A percentile compares a stretch with the other conserved stretches of the same genome.
Evolutionary conservation across 2,113 vertebrate species (phyloP).

Genomic region (Sylvia atricapilla): DNA sequence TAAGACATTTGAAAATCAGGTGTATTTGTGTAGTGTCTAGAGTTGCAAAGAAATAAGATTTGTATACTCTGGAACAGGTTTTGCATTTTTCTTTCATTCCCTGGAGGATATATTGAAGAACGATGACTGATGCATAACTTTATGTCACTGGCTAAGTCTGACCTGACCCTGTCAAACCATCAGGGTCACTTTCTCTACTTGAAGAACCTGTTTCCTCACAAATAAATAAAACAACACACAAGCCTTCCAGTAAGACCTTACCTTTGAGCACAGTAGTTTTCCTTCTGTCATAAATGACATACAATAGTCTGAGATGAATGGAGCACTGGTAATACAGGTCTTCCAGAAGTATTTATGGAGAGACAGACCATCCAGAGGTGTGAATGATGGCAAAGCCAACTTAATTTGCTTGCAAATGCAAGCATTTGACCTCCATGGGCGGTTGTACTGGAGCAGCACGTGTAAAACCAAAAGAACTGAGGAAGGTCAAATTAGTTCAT

Average conservation of each 20-base stretch:
- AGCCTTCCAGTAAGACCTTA: not conserved
- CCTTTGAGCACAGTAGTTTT: not conserved
- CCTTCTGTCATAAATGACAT: not conserved
- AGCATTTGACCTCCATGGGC: not conserved
- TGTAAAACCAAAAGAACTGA: not conserved
- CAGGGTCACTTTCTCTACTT: not conserved
- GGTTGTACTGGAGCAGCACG: not conserved
- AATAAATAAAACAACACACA: not conserved
- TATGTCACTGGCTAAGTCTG: not conserved
- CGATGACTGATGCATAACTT: not conserved
- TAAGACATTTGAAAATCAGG: not conserved
- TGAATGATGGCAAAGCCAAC: not conserved
- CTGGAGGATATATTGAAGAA: not conserved
- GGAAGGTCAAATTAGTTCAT: not conserved
- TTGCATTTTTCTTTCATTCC: not conserved
- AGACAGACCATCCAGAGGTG: not conserved
- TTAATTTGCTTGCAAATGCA: not conserved
- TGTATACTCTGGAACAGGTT: not conserved
- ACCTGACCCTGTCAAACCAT: not conserved
- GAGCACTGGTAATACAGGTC: not conserved
- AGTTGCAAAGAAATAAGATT: not conserved
- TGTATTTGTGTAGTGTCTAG: not conserved
- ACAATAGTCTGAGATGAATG: not conserved
- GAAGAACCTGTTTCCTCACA: not conserved
- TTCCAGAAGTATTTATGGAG: not conserved